A percentile compares a stretch with the other conserved stretches of the same genome.
phyloP scores from a whole-genome alignment of 2,113 vertebrate species.

The Saguinus midas region DNA sequence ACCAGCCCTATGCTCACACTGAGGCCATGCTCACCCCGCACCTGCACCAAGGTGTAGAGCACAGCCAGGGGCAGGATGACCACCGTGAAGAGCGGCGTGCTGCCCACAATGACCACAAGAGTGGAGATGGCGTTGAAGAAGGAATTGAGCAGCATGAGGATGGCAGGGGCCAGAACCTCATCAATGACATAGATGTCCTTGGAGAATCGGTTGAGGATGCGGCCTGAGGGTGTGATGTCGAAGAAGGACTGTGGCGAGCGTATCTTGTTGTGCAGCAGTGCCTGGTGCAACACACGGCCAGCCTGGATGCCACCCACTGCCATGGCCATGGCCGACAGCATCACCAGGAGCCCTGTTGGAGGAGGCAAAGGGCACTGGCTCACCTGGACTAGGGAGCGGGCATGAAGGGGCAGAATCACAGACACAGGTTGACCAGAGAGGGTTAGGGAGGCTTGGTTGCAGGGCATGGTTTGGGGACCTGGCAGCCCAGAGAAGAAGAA shows the following conservation, averaged over 20 bases:
- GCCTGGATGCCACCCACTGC: constrained; percentile 90
- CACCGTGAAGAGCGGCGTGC: constrained; percentile 91
- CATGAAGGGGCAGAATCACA: accelerated
- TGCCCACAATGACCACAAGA: constrained; percentile 90
- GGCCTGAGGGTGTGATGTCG: constrained; percentile 95
- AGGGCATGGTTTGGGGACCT: neutral
- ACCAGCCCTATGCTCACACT: accelerated
- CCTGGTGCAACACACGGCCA: constrained; percentile 86
- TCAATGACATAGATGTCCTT: constrained; percentile 96
- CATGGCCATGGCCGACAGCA: constrained; percentile 90
- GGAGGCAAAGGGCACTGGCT: neutral
- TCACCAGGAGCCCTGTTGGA: constrained; percentile 89
- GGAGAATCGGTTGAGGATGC: constrained; percentile 97
- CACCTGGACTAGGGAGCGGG: neutral
- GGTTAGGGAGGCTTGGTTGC: too few relatives aligned
- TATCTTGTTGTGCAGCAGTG: constrained; percentile 93
- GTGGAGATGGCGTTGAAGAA: constrained; percentile 90
- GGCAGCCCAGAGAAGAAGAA: neutral
- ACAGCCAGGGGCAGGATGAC: constrained; percentile 89
- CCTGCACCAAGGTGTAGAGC: constrained; percentile 94
- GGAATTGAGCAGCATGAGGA: constrained; percentile 91
- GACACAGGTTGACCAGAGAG: accelerated
- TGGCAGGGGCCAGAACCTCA: constrained; percentile 88
- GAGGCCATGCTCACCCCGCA: constrained; percentile 64
- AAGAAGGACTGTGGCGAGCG: constrained; percentile 95